Evolutionary conservation across 2,113 vertebrate species (phyloP), one percentile per base, ranked within the genome.

Genomic region (Trematomus loennbergii): DNA sequence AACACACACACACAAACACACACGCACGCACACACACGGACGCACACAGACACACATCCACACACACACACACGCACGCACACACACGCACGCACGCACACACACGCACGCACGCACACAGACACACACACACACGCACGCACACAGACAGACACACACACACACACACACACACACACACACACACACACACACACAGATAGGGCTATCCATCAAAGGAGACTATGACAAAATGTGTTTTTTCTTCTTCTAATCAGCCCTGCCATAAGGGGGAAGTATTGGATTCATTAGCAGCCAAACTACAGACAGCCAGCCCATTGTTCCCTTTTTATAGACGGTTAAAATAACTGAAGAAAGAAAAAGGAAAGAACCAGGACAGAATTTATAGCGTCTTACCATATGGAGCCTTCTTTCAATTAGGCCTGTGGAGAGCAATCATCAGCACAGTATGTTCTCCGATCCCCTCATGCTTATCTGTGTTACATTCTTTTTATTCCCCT

Each of bases 361-460:
- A 62, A 50, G 65, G 25, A 85, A 73, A 62, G 40, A 70, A 61
- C 10, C 25, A 60, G 60, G 65, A 83, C 74, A 73, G 55, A 72
- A 78, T 84, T 81, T 86, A 89, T 83, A 64, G 87, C 62, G 58
- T 59, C 52, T 70, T 76, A 72, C 82, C 86, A 85, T 85, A 68
- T 85, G 79, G 62, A 72, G 55, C 54, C 54, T 77, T 78, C 69
- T 83, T 81, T 87, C 55, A 85, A 80, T 88, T 74, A 74, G 66
- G 69, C 65, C 55, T 75, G 67, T 59, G 50, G 52, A 71, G 66
- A 78, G 72, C 63, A 87, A 78, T 84, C 78, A 75, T 45, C 57
- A 64, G 61, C 71, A 55, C 67, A 55, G 78, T 29, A 3, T 29
- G 25, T 29, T 3, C 25, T 25, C 25, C 25, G 25, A 25, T 25